phyloP scores from a whole-genome alignment of 2,113 vertebrate genomes.

The Phaethon lepturus region DNA sequence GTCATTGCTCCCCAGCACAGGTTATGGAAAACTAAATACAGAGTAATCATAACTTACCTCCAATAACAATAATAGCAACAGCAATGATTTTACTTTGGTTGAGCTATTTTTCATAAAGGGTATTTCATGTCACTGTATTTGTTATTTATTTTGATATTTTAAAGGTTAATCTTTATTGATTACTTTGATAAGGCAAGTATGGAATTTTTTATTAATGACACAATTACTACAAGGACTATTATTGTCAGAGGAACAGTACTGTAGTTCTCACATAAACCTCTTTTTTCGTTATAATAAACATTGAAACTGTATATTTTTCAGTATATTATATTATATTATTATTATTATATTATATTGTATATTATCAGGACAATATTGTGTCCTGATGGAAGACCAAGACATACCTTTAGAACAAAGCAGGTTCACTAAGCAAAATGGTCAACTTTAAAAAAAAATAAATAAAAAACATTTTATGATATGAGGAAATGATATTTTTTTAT shows the following conservation, averaged over 20 bases:
- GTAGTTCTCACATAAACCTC: background rate
- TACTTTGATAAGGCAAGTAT: background rate
- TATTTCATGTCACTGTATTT: background rate
- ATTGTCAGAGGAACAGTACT: background rate
- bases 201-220: background rate
- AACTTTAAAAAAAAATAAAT: background rate
- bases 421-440: background rate
- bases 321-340: no score
- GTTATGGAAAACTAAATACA: background rate
- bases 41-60: background rate
- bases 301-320: background rate
- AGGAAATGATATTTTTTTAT: background rate
- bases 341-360: no score
- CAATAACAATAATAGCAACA: background rate
- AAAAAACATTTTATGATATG: accelerated
- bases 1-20: background rate
- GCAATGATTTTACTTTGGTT: background rate
- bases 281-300: background rate
- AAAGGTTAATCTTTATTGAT: background rate
- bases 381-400: background rate
- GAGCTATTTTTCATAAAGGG: background rate
- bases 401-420: no score
- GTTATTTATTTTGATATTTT: background rate
- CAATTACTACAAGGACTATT: background rate
- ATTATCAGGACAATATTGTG: background rate